Base-by-base conservation (phyloP, 2,888 invertebrate genomes). In the Tipula confusa region DNA sequence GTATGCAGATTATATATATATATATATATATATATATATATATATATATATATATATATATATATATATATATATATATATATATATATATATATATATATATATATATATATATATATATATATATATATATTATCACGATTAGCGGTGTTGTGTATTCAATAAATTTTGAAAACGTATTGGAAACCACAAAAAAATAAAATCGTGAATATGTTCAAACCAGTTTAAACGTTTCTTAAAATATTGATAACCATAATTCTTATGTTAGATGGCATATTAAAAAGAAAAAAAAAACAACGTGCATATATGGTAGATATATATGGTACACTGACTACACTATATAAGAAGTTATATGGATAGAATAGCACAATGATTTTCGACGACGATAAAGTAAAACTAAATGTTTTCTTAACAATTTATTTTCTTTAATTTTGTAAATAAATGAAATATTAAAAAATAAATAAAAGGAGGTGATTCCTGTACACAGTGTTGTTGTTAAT, bases 101-200 rank as follows among this genome's bases (percentile, higher is more conserved):
- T 7, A 13, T 64, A 24, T 9, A 64, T 9, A 64, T 24, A 64
- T 24, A 64, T 24, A 24, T 13, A 13, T 13, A 13, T 13, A 38
- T 7, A 13, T 64, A 24, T 9, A 64, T 9, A 64, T 64, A 24
- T 64, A 64, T 24, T 64, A 24, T 64, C 64, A 64, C 64, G 64
- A 64, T 64, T 64, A 64, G 64, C 64, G 64, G 64, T 64, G 64
- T 64, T 64, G 64, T 64, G 64, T 64, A 64, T 64, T 64, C 64
- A 64, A 64, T 64, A 64, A 64, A 64, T 64, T 64, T 64, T n/a
- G 4, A n/a, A 43, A n/a, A n/a, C 43, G n/a, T 38, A 38, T 38
- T 38, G 38, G 48, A 48, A 48, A 18, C 48, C 18, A 48, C 15
- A 18, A 64, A 24, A 18, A 64, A 24, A 5, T 7, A 64, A 64